A percentile compares a stretch with the other conserved stretches of the same genome.
Conservation (phyloP, 1,140 invertebrate species). For the Copidosoma floridanum region DNA sequence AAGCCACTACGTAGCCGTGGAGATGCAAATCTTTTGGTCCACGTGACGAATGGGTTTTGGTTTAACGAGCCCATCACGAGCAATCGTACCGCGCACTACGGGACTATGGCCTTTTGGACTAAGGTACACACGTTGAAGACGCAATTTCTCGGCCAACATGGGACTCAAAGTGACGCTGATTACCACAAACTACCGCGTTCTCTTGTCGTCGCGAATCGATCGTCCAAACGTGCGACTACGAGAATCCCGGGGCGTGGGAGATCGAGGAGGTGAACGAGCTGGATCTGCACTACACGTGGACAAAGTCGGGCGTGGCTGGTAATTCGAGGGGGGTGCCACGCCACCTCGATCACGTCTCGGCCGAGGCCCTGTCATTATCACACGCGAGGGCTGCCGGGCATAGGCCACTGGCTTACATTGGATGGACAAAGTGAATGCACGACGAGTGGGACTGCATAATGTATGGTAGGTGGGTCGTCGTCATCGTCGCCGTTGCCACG, state of each 20-base stretch:
- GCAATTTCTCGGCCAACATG: neutral
- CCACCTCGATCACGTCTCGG: constrained; percentile 49
- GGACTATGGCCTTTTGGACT: too few relatives aligned
- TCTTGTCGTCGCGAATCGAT: constrained; percentile 1
- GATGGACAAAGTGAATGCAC: too few relatives aligned
- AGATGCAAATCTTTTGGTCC: constrained; percentile 23
- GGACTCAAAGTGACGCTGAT: too few relatives aligned
- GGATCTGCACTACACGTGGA: constrained; percentile 2
- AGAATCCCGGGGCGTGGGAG: neutral
- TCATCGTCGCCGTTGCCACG: neutral
- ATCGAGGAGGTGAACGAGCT: neutral
- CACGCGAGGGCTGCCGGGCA: constrained; percentile 41
- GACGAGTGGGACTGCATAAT: too few relatives aligned
- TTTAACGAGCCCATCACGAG: too few relatives aligned
- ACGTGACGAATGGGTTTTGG: too few relatives aligned
- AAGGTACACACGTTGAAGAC: too few relatives aligned
- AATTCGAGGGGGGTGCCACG: constrained; percentile 44
- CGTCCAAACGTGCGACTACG: too few relatives aligned
- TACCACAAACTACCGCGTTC: too few relatives aligned
- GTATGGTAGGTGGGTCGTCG: neutral
- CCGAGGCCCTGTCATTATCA: constrained; percentile 55
- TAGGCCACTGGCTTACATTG: too few relatives aligned
- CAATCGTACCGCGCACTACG: too few relatives aligned
- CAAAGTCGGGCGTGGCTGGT: constrained; percentile 45
- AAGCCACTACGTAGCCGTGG: too few relatives aligned